Base-by-base conservation (phyloP, 2,113 vertebrate species). In the Gasterosteus nipponicus region DNA sequence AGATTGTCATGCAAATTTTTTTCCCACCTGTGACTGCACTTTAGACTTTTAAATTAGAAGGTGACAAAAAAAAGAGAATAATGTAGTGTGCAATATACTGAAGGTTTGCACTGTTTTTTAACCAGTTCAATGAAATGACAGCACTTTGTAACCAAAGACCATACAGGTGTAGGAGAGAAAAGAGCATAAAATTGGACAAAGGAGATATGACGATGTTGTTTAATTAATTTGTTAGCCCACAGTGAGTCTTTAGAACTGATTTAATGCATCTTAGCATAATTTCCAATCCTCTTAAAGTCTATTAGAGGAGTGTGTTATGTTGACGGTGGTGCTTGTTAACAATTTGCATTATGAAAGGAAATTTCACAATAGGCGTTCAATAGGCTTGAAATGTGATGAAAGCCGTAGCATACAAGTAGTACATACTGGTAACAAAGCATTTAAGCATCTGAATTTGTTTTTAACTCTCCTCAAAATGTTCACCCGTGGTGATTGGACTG, bases 51-150 rank as follows among this genome's bases (percentile, higher is more conserved):
- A n/a, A 33, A 12, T 8, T 33, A 19, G 3, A 41, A 39, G 3
- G 2, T 26, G 4, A 5, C 5, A 44, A 14, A 49, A 35, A 65
- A 16, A 35, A 26, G 35, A 26, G 15, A 4, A 41, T 18, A 54
- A 14, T 29, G n/a, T 39, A 6, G n/a, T 26, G 11, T 31, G 41
- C 38, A 57, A 26, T 7, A 29, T 4, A 11, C 53, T 56, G 10
- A 54, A n/a, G 9, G 16, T 31, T 58, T 46, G 26, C 12, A 44
- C 16, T 58, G 39, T 8, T 57, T 10, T 53, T 68, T 19, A 19
- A 68, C 18, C 39, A 58, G 26, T 46, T 46, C 26, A 14, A 66
- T 51, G 31, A 66, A 66, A 51, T 38, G 38, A n/a, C 49, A 49
- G 16, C 18, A 35, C 31, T 9, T 47, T 26, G 22, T 46, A 46